These are phyloP conservation scores for Hymenochirus boettgeri DNA, from an alignment of 2,113 vertebrate species.

Conservation along the genomic window DNA sequence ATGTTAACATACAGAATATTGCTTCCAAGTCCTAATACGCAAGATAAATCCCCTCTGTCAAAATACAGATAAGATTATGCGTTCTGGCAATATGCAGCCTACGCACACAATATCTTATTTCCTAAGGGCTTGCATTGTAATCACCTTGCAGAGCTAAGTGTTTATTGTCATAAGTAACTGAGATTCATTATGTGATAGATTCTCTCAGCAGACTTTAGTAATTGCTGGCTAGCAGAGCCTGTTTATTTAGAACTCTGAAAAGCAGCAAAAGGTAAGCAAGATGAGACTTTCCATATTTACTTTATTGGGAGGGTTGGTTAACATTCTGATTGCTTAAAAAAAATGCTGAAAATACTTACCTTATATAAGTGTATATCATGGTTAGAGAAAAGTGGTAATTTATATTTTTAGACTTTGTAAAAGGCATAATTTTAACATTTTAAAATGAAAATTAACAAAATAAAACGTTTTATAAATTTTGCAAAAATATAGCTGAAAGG, in stretches of 20 bases:
- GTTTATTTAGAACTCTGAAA: neutral
- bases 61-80: neutral
- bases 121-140: neutral
- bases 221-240: neutral
- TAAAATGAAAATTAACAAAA: too few species aligned
- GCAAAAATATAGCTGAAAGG: too few species aligned
- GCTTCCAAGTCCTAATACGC: neutral
- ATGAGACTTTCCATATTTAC: too few species aligned
- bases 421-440: too few species aligned
- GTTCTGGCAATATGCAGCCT: neutral
- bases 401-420: too few species aligned
- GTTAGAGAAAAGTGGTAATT: too few species aligned
- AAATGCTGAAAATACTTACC: too few species aligned
- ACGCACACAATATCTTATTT: neutral
- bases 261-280: too few species aligned
- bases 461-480: too few species aligned
- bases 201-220: neutral
- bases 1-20: neutral
- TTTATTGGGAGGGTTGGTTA: too few species aligned
- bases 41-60: neutral
- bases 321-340: too few species aligned
- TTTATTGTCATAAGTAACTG: neutral
- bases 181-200: neutral
- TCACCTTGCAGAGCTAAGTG: neutral
- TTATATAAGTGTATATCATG: too few species aligned